Percentiles rank a stretch among this genome's conserved stretches.
Conservation (phyloP, 35 echinoderm and acorn worm species). For the Hemicentrotus pulcherrimus region DNA sequence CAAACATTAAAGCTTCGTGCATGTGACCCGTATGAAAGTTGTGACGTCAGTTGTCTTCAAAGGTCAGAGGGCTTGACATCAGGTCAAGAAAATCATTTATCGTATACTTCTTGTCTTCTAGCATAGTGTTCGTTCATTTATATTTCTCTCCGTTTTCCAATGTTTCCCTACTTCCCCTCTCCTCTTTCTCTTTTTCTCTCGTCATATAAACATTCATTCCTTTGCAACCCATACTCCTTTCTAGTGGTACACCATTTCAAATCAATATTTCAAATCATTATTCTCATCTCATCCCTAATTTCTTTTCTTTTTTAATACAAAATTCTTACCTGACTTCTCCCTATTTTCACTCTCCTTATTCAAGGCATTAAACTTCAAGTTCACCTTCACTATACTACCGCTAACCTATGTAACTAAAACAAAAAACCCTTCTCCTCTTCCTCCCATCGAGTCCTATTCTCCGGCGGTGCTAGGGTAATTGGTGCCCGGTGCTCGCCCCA, state of each 20-base stretch:
- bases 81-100: constrained; percentile 14
- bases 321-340: background rate
- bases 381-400: background rate
- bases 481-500: constrained; percentile 33
- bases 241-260: too few relatives aligned
- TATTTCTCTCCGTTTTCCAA: too few relatives aligned
- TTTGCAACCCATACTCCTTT: too few relatives aligned
- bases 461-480: background rate
- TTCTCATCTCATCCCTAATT: background rate
- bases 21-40: too few relatives aligned
- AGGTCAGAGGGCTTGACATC: background rate
- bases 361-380: background rate
- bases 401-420: background rate
- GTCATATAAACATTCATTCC: too few relatives aligned
- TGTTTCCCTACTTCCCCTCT: too few relatives aligned
- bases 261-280: too few relatives aligned
- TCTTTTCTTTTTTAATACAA: background rate
- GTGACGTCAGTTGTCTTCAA: background rate
- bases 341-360: background rate
- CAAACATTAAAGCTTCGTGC: too few relatives aligned
- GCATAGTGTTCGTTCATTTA: too few relatives aligned
- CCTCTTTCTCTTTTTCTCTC: too few relatives aligned
- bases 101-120: too few relatives aligned
- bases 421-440: background rate
- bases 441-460: background rate